Conservation (phyloP, 2,113 vertebrate species). For the Silurus glanis region DNA sequence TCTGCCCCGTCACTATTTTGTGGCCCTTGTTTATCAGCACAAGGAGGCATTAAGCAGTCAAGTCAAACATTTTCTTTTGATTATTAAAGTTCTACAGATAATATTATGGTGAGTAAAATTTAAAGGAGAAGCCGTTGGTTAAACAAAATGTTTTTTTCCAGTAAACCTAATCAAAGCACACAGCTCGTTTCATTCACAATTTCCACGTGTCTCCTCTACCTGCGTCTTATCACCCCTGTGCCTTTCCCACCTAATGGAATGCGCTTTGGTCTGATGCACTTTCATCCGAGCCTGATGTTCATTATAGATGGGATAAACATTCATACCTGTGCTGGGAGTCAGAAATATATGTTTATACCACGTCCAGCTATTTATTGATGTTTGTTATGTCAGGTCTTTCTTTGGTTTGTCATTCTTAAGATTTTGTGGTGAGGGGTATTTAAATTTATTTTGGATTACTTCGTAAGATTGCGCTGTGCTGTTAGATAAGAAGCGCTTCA, state of each 20-base stretch:
- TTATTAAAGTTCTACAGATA: slow-evolving; percentile 32
- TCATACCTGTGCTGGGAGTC: slow-evolving; percentile 13
- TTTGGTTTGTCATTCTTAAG: slow-evolving; percentile 6
- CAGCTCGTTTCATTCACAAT: slow-evolving; percentile 39
- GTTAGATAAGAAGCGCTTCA: not conserved
- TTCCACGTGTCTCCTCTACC: slow-evolving; percentile 21
- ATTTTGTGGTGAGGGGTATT: not conserved
- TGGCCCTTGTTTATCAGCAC: slow-evolving; percentile 31
- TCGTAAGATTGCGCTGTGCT: not conserved
- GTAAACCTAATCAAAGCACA: slow-evolving; percentile 44
- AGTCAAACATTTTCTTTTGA: slow-evolving; percentile 51
- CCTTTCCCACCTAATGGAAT: slow-evolving; percentile 38
- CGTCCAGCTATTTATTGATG: slow-evolving; percentile 19
- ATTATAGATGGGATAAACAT: slow-evolving; percentile 34
- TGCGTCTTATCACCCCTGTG: slow-evolving; percentile 30
- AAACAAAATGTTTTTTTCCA: slow-evolving; percentile 41
- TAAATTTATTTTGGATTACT: not conserved
- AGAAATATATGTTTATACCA: slow-evolving; percentile 30
- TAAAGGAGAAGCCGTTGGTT: slow-evolving; percentile 8
- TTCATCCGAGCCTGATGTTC: slow-evolving; percentile 48
- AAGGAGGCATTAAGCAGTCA: slow-evolving; percentile 25
- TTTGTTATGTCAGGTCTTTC: not conserved
- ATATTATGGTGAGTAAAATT: slow-evolving; percentile 4
- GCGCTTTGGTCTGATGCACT: slow-evolving; percentile 36
- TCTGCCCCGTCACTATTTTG: not conserved